Conservation (phyloP, 2,113 vertebrate species). For the Microcebus tavaratra region DNA sequence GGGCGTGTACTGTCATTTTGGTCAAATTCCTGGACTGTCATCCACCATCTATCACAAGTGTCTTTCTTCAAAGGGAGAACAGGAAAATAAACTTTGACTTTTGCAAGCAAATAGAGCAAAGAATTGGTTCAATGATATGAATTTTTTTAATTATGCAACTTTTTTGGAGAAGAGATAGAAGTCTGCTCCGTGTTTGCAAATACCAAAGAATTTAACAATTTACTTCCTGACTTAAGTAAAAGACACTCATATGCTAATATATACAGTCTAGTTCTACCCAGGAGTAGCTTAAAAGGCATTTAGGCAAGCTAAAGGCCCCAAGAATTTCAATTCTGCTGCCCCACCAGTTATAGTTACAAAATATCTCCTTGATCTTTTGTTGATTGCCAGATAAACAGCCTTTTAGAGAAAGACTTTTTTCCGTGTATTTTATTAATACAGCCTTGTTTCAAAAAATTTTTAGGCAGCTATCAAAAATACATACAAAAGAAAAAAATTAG, state of each 20-base stretch:
- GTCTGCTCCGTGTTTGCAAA: conserved; percentile 64
- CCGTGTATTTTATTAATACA: not conserved
- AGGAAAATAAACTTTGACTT: conserved; percentile 67
- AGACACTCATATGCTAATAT: not conserved
- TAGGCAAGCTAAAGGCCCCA: not conserved
- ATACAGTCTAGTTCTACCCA: not conserved
- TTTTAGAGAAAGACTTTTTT: not conserved
- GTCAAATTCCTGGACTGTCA: conserved; percentile 77
- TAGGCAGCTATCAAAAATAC: not conserved
- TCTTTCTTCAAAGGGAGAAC: conserved; percentile 75
- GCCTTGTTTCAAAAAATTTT: not conserved
- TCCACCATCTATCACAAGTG: conserved; percentile 69
- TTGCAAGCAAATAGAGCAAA: conserved; percentile 64
- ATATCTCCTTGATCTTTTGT: not conserved
- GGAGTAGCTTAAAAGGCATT: not conserved
- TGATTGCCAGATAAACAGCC: not conserved
- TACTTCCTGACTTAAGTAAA: conserved; percentile 16
- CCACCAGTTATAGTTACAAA: not conserved
- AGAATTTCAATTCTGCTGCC: not conserved
- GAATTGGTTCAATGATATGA: conserved; percentile 57
- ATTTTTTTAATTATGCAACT: conserved; percentile 78
- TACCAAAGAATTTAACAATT: conserved; percentile 69
- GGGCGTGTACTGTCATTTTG: conserved; percentile 75
- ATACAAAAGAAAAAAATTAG: not conserved
- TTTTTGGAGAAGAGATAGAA: conserved; percentile 63